Base-by-base conservation (phyloP, 2,113 vertebrate species). In the Arenaria interpres region DNA sequence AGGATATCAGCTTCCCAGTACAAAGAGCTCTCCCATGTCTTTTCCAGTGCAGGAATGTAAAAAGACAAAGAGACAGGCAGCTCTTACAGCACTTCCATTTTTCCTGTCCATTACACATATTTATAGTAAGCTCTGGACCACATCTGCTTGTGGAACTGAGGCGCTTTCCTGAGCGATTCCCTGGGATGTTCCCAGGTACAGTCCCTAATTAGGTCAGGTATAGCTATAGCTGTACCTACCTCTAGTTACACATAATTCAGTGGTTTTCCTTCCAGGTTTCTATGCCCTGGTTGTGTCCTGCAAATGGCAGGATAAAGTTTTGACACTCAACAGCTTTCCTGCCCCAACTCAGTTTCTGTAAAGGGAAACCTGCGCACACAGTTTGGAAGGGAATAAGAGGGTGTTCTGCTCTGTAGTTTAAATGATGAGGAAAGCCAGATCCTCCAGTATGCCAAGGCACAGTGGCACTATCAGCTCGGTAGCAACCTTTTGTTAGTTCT, bases 81-180 rank as follows among this genome's bases (percentile, higher is more conserved):
- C 33, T 53, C 45, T 83, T 69, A 46, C 60, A 46, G 32, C 35
- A 16, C 28, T 84, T 23, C 10, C 60, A 57, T 12, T 86, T 89
- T 92, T 89, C 60, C 84, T 81, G 41, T 28, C 33, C 60, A 18
- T 74, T 87, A 33, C 54, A 54, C n/a, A 17, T 4, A 4, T 43
- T 56, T 75, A 53, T 27, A 12, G 30, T 12, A 63, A 75, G 64
- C 24, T 75, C 72, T 89, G 89, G 48, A 30, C 20, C 28, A 35
- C 4, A 3, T 20, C 43, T 75, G 14, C 25, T 20, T 12, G 25
- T 24, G 37, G 16, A 88, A 30, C 21, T 1, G 1, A 12, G 39
- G 10, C 7, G 57, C 8, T 24, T 25, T 64, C 25, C 7, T 45
- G 41, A 32, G 14, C 0, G 1, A 14, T 64, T 64, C 39, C 56